Base-by-base conservation (phyloP, 2,113 vertebrate species). In the Canis aureus region DNA sequence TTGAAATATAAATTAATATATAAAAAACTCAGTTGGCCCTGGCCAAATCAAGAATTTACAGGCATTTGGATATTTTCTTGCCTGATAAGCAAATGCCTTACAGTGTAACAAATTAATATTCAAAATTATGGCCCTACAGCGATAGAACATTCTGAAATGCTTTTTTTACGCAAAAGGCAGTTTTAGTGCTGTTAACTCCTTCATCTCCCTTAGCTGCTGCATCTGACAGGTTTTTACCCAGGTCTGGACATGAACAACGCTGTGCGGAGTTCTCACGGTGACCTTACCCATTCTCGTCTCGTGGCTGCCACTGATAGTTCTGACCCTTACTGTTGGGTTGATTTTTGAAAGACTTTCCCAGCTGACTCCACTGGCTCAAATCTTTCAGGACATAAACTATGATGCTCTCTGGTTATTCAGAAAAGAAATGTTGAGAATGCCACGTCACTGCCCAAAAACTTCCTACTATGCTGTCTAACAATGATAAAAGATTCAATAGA, bases 41-140 rank as follows among this genome's bases (percentile, higher is more conserved):
- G 2, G 43, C 6, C 53, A 84, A 94, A 94, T 91, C 43, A 88
- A 89, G 62, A 91, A 15, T 90, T 94, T 89, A 60, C 1, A 91
- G 51, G 38, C 49, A 49, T 84, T 60, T 94, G 29, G 19, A 84
- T 91, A 59, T 55, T 87, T 95, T 88, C 20, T 90, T 91, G 35
- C n/a, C 43, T 53, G 43, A 82, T 82, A 90, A 93, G 43, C 15
- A 95, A 91, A 93, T 62, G 19, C 38, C 38, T 89, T 79, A 55
- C 1, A 67, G 74, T 86, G 74, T 64, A 69, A 78, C 25, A 97
- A 96, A 94, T 94, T 95, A 62, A 69, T 86, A 83, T 62, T 87
- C 27, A 95, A 93, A 96, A 84, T 35, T 35, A 76, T 20, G 3
- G 2, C 38, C 73, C 12, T 73, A 78, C 91, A 78, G 64, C 27